These are phyloP conservation scores for Chrysaora quinquecirrha DNA, from an alignment of 30 jellyfish, hydroid and myxozoan genomes.

Conservation along the genomic window DNA sequence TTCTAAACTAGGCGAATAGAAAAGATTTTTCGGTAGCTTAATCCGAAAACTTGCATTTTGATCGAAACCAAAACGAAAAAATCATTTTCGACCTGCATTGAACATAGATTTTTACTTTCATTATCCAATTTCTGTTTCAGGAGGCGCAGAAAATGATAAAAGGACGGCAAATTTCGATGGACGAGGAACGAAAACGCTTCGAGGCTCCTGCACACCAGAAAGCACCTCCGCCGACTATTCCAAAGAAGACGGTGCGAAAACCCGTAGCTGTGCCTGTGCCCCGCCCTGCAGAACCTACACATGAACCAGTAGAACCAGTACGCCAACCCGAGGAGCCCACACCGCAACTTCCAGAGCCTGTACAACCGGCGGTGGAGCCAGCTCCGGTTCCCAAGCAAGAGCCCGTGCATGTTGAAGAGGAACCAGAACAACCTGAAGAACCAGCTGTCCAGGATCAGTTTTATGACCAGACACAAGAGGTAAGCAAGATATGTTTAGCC, in stretches of 20 bases:
- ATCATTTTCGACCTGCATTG: too few relatives aligned
- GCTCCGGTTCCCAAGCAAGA: background rate
- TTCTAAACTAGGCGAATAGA: too few relatives aligned
- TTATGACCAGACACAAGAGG: too few relatives aligned
- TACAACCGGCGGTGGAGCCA: background rate
- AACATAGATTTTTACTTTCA: too few relatives aligned
- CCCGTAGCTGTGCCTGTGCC: conserved; percentile 19
- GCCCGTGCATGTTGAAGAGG: background rate
- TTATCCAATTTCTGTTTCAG: too few relatives aligned
- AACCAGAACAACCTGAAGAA: background rate
- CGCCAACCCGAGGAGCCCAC: conserved; percentile 10
- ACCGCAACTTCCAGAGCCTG: conserved; percentile 26
- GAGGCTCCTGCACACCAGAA: conserved; percentile 36
- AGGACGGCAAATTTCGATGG: conserved; percentile 35
- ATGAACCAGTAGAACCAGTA: background rate
- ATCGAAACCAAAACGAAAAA: too few relatives aligned
- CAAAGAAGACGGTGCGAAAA: conserved; percentile 20
- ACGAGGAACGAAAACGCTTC: conserved; percentile 29
- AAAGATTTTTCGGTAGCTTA: too few relatives aligned
- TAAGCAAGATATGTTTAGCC: too few relatives aligned
- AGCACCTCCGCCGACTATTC: conserved; percentile 38
- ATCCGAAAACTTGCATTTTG: too few relatives aligned
- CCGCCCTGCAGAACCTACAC: background rate
- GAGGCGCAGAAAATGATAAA: conserved; percentile 52
- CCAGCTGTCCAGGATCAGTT: background rate